Percentiles rank a stretch among this genome's conserved stretches.
These are phyloP conservation scores for Ptiloglossa arizonensis DNA, from an alignment of 1,140 invertebrate genomes.

Conservation along the genomic window DNA sequence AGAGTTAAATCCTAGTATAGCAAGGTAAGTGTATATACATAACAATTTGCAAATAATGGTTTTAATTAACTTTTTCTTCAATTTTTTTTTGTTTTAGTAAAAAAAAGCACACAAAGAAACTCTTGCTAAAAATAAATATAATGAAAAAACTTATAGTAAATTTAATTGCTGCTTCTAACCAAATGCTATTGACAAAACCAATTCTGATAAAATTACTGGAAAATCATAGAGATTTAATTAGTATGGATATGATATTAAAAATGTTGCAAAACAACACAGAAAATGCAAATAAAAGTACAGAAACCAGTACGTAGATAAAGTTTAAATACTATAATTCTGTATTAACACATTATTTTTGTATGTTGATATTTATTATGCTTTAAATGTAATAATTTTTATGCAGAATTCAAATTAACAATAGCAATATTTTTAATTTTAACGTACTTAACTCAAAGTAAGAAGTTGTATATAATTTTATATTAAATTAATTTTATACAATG, in stretches of 20 bases:
- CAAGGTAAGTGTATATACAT: conserved; percentile 57
- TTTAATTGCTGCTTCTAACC: conserved; percentile 61
- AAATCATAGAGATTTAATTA: conserved; percentile 67
- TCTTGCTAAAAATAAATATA: conserved; percentile 68
- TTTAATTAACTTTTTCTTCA: conserved; percentile 11
- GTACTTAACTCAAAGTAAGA: not conserved
- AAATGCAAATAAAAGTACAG: not conserved
- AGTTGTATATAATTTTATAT: not conserved
- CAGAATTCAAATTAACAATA: not conserved
- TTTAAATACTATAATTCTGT: conserved; percentile 17
- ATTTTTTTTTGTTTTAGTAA: conserved; percentile 60
- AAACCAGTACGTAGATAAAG: conserved; percentile 23
- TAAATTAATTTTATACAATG: not conserved
- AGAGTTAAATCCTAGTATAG: conserved; percentile 65
- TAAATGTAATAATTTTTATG: conserved; percentile 23
- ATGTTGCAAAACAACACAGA: conserved; percentile 6
- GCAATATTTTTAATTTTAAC: too few species aligned
- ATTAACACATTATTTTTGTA: conserved; percentile 35
- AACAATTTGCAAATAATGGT: conserved; percentile 3
- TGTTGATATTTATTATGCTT: conserved; percentile 23
- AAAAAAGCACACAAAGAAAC: conserved; percentile 60
- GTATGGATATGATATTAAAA: conserved; percentile 64
- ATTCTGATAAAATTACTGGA: conserved; percentile 61
- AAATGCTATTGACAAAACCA: conserved; percentile 44
- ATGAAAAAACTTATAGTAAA: conserved; percentile 73